Conservation (phyloP, 2,888 invertebrate genomes). For the Stomorhina lunata region DNA sequence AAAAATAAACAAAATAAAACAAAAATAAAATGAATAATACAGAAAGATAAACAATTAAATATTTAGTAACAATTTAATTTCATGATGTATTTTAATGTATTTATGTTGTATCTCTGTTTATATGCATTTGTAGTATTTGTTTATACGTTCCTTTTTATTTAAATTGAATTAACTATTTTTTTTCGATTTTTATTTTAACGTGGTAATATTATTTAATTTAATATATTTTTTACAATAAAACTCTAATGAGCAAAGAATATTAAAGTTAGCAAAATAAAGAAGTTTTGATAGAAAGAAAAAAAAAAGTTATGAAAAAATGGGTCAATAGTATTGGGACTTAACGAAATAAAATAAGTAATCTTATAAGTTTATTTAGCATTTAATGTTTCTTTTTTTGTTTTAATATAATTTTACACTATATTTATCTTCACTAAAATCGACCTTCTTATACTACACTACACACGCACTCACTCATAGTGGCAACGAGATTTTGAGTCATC, state of each 20-base stretch:
- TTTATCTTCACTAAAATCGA: conserved; percentile 40
- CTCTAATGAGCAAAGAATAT: conserved; percentile 13
- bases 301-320: conserved; percentile 39
- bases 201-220: conserved; percentile 17
- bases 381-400: conserved; percentile 24
- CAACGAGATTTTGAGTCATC: conserved; percentile 29
- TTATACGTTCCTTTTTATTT: conserved; percentile 15
- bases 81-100: conserved; percentile 28
- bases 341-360: conserved; percentile 30
- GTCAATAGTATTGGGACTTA: conserved; percentile 34
- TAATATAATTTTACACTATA: conserved; percentile 42
- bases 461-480: conserved; percentile 55
- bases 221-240: conserved; percentile 55
- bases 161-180: conserved; percentile 43
- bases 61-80: conserved; percentile 57
- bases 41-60: conserved; percentile 53
- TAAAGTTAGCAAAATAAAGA: conserved; percentile 2
- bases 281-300: background rate
- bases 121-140: conserved; percentile 10
- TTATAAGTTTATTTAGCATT: conserved; percentile 29
- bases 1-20: conserved; percentile 48
- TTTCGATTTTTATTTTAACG: conserved; percentile 43
- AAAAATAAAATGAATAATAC: conserved; percentile 45
- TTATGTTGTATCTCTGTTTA: conserved; percentile 1
- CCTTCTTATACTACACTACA: conserved; percentile 47